Evolutionary conservation across 1,140 invertebrate genomes (phyloP).

Genomic region (Neoseiulus cucumeris): DNA sequence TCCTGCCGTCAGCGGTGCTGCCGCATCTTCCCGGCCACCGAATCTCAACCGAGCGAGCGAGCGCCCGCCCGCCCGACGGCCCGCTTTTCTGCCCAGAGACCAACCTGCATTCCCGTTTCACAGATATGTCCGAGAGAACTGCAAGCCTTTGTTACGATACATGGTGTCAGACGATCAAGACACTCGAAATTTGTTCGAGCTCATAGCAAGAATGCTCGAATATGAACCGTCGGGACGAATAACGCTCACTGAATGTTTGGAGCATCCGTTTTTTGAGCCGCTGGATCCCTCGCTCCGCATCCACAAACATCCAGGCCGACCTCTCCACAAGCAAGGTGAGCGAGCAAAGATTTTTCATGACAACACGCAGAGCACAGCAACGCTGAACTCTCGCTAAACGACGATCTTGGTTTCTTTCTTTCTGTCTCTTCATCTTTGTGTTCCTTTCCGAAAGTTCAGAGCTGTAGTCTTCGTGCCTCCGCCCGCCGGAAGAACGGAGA

Average conservation of each 20-base stretch:
- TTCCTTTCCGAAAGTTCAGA: too few relatives aligned
- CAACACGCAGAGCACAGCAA: too few relatives aligned
- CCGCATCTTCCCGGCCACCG: too few relatives aligned
- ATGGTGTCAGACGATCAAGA: constrained; percentile 66
- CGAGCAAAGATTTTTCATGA: background rate
- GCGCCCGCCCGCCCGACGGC: too few relatives aligned
- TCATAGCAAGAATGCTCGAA: constrained; percentile 85
- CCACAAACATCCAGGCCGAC: background rate
- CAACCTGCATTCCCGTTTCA: constrained; percentile 18
- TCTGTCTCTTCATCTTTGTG: too few relatives aligned
- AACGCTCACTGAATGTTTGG: constrained; percentile 62
- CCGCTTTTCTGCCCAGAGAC: too few relatives aligned
- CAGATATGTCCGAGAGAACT: constrained; percentile 89
- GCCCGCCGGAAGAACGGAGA: too few relatives aligned
- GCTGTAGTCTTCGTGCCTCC: too few relatives aligned
- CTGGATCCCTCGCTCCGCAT: constrained; percentile 5
- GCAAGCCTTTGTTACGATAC: constrained; percentile 85
- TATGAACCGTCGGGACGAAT: constrained; percentile 83
- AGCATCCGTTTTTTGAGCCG: constrained; percentile 68
- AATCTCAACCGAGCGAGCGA: too few relatives aligned
- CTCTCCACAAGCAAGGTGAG: background rate
- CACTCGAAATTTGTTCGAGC: constrained; percentile 74
- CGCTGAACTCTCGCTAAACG: too few relatives aligned
- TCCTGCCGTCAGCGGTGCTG: too few relatives aligned
- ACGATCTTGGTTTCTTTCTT: too few relatives aligned